Base-by-base conservation (phyloP, 2,888 invertebrate species). In the Caenorhabditis drosophilae region DNA sequence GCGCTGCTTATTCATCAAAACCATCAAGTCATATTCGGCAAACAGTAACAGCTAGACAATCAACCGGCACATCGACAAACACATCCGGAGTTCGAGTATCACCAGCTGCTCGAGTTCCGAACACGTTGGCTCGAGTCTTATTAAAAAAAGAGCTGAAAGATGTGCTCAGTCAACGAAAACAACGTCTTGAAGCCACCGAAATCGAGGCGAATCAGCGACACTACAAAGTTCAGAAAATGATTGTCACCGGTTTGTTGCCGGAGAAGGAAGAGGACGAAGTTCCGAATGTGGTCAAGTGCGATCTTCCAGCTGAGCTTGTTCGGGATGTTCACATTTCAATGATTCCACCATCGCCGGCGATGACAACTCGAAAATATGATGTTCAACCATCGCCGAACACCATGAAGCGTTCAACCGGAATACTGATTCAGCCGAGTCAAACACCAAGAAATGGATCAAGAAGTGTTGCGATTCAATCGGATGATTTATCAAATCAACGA, bases 61-160 rank as follows among this genome's bases (percentile, higher is more conserved):
- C 56, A 2, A 47, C 48, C 9, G 26, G 52, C 26, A 38, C 55
- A 1, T 42, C 58, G 41, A 35, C 20, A 22, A 47, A 49, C 4
- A 27, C 57, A 9, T n/a, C n/a, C n/a, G n/a, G n/a, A n/a, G n/a
- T n/a, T n/a, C n/a, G n/a, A n/a, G n/a, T n/a, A n/a, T 41, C 51
- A 25, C 40, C 54, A 15, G 44, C 67, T 12, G 58, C 70, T 0
- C 61, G 67, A 47, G 69, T 77, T 18, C 77, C 77, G 6, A 71
- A 64, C 36, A 78, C 80, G 2, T 53, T 80, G 57, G 80, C 79
- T 12, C 58, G 82, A 27, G 80, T 84, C 25, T 69, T 85, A 41
- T 78, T 87, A 51, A 85, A 86, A 66, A 86, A 86, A 63, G 87
- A 87, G 64, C 77, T 87, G 53, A 80, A 85, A 52, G 83, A 86